Evolutionary conservation across 2,113 vertebrate species (phyloP).

Genomic region (Corynorhinus townsendii): DNA sequence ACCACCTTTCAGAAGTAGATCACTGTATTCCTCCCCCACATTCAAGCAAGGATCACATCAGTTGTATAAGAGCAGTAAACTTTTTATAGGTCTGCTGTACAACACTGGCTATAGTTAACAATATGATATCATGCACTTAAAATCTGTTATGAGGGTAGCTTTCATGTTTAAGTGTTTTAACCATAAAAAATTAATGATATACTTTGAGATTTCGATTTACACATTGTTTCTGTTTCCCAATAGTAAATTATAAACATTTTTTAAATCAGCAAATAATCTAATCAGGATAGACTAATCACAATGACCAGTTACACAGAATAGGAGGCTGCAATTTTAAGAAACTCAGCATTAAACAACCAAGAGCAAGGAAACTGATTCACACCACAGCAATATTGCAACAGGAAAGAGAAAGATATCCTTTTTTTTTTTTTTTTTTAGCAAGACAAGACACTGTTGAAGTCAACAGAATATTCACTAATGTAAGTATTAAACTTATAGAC

Average conservation of each 20-base stretch:
- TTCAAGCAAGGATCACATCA: background rate
- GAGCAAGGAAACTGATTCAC: background rate
- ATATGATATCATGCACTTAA: too few relatives aligned
- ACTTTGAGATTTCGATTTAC: background rate
- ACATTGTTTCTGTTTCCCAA: background rate
- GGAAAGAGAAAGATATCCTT: background rate
- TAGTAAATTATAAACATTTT: background rate
- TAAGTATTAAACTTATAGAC: background rate
- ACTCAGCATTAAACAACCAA: background rate
- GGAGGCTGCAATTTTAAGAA: background rate
- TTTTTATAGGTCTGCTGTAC: background rate
- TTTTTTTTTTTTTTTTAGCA: background rate
- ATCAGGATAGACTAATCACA: background rate
- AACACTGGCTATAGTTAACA: too few relatives aligned
- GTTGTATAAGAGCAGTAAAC: background rate
- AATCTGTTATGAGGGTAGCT: background rate
- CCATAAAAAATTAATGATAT: background rate
- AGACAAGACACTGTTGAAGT: background rate
- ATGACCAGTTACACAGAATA: background rate
- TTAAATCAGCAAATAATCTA: background rate
- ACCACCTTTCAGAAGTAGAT: accelerated
- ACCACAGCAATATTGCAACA: background rate
- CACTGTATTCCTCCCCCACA: background rate
- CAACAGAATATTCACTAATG: background rate
- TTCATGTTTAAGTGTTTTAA: background rate